Conservation (phyloP, 2,113 vertebrate genomes). For the Machaerirhynchus nigripectus region DNA sequence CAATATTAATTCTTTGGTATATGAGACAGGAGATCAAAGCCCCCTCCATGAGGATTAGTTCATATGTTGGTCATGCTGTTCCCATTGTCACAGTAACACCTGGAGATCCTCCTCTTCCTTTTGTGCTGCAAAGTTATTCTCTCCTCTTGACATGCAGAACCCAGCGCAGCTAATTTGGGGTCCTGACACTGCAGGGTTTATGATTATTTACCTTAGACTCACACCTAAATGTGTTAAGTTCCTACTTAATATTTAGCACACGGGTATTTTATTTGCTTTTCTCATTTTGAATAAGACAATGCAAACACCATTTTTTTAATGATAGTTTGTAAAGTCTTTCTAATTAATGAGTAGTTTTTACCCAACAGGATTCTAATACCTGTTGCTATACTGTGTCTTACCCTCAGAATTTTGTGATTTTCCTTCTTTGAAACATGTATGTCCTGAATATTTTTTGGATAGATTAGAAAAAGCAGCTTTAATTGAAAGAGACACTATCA, state of each 20-base stretch:
- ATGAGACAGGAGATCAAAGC: not conserved
- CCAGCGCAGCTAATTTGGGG: rapidly evolving
- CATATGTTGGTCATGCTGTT: not conserved
- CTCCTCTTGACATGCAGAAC: not conserved
- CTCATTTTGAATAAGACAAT: not conserved
- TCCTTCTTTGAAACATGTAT: not conserved
- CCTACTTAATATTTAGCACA: not conserved
- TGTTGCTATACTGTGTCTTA: not conserved
- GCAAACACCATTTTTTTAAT: not conserved
- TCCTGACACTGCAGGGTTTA: not conserved
- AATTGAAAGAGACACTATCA: not conserved
- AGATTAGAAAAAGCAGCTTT: not conserved
- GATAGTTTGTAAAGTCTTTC: not conserved
- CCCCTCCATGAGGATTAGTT: not conserved
- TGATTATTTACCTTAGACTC: not conserved
- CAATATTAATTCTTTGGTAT: not conserved
- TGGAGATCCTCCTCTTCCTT: not conserved
- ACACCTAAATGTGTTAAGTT: not conserved
- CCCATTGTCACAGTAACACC: not conserved
- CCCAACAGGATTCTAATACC: not conserved
- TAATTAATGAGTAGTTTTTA: not conserved
- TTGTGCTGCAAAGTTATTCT: not conserved
- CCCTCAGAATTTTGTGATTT: not conserved
- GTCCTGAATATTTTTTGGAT: not conserved
- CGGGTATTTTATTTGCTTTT: not conserved